Conservation (phyloP, 2,797 vertebrate genomes). For the Hyperoplus lanceolatus region DNA sequence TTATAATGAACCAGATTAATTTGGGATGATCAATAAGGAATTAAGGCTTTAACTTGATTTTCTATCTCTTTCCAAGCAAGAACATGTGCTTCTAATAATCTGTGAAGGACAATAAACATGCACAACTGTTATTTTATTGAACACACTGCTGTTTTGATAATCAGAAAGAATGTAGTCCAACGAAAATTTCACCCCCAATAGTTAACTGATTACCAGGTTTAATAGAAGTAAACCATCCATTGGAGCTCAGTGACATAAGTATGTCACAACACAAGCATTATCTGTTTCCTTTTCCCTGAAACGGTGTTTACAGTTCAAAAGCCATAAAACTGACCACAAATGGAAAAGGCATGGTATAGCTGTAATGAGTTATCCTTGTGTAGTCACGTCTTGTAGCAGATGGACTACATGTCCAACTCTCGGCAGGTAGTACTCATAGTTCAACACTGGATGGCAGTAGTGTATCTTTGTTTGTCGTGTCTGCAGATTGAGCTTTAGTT, state of each 20-base stretch:
- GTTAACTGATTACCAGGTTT: conserved; percentile 32
- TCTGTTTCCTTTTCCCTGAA: conserved; percentile 71
- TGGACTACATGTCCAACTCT: conserved; percentile 54
- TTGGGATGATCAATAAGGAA: conserved; percentile 30
- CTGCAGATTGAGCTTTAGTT: conserved; percentile 2
- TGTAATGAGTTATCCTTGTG: conserved; percentile 78
- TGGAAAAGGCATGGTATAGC: conserved; percentile 70
- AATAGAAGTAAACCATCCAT: conserved; percentile 45
- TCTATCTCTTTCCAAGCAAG: conserved; percentile 12
- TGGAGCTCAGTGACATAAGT: conserved; percentile 47
- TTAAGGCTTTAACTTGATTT: conserved; percentile 16
- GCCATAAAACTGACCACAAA: conserved; percentile 79
- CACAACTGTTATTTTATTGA: conserved; percentile 30
- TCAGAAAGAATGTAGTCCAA: conserved; percentile 12
- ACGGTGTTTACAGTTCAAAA: conserved; percentile 81
- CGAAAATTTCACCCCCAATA: conserved; percentile 9
- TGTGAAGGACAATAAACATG: conserved; percentile 25
- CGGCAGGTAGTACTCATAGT: conserved; percentile 32
- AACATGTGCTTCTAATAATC: conserved; percentile 43
- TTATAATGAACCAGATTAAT: conserved; percentile 4
- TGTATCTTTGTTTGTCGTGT: conserved; percentile 54
- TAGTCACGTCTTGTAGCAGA: conserved; percentile 61
- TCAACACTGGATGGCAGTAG: conserved; percentile 82
- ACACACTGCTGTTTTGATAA: conserved; percentile 35
- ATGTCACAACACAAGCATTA: conserved; percentile 63